Evolutionary conservation across 2,113 vertebrate species (phyloP), one percentile per base, ranked within the genome.

Genomic region (Asarcornis scutulata): DNA sequence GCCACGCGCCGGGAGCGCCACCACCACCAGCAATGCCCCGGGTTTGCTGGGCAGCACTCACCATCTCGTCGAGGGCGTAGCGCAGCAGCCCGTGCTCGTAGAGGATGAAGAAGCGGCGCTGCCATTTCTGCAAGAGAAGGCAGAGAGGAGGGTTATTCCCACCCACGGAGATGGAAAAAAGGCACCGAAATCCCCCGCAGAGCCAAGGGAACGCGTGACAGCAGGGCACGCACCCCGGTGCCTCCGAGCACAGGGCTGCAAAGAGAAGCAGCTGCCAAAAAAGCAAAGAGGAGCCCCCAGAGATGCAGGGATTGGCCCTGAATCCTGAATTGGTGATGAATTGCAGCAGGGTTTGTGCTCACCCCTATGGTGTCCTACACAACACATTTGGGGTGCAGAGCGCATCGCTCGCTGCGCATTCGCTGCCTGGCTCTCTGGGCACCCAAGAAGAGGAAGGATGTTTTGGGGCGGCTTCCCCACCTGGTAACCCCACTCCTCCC

Each of bases 51-150:
- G 59, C 21, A 48, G 56, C 80, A 98, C 99, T 99, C 83, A 99
- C 99, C 99, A 99, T 99, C 97, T 99, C 99, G 55, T 99, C 99
- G 97, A 99, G 96, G 86, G 99, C 99, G 1, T 99, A 99, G 91
- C 99, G 99, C 87, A 99, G 97, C 76, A 99, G 97, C 86, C 99
- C 99, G 3, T 99, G 99, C 90, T 99, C 99, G 52, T 99, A 99
- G 26, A 99, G 99, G 93, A 99, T 98, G 97, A 99, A 99, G 97
- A 99, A 99, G 50, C 99, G 98, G 79, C 99, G 98, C 87, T 99
- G 99, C 99, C 99, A 99, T 98, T 99, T 99, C 99, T 99, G 98
- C 86, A 97, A 75, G 42, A 69, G 79, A 95, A 95, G 32, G 88
- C 50, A 96, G 40, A 2, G 1, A 38, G 17, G 31, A 0, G 2